Percentiles rank a stretch among this genome's conserved stretches.
These are phyloP conservation scores for Pterostichus madidus DNA, from an alignment of 2,888 invertebrate species.

Conservation along the genomic window DNA sequence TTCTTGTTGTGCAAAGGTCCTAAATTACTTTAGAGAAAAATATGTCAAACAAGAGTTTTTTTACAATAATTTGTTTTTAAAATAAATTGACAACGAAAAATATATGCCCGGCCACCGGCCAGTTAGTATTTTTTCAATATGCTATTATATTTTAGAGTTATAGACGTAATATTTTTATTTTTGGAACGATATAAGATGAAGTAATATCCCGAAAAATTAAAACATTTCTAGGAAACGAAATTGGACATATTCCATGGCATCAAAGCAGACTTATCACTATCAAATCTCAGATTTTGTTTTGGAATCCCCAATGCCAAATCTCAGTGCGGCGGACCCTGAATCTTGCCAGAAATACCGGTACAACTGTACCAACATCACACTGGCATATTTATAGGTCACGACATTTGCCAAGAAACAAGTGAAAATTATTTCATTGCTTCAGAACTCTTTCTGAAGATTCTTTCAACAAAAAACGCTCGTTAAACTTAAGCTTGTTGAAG, in stretches of 20 bases:
- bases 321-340: background rate
- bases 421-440: slow-evolving; percentile 5
- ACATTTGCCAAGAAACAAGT: slow-evolving; percentile 15
- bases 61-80: too few relatives aligned
- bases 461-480: background rate
- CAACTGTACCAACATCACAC: slow-evolving; percentile 12
- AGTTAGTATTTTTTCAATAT: too few relatives aligned
- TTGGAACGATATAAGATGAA: background rate
- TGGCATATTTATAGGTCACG: slow-evolving; percentile 5
- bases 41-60: too few relatives aligned
- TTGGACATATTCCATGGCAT: slow-evolving; percentile 28
- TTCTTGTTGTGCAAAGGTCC: too few relatives aligned
- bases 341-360: slow-evolving; percentile 3
- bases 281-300: slow-evolving; percentile 10
- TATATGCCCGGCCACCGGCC: too few relatives aligned
- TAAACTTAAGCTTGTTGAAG: background rate
- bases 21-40: too few relatives aligned
- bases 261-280: slow-evolving; percentile 5
- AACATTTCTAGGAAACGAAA: slow-evolving; percentile 2
- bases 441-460: background rate
- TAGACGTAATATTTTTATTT: too few relatives aligned
- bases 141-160: too few relatives aligned
- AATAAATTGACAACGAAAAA: too few relatives aligned
- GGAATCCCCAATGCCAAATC: slow-evolving; percentile 25
- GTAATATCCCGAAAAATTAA: slow-evolving; percentile 18